Percentiles rank a stretch among this genome's conserved stretches.
Evolutionary conservation across 2,113 vertebrate species (phyloP).

Genomic region (Chroicocephalus ridibundus): DNA sequence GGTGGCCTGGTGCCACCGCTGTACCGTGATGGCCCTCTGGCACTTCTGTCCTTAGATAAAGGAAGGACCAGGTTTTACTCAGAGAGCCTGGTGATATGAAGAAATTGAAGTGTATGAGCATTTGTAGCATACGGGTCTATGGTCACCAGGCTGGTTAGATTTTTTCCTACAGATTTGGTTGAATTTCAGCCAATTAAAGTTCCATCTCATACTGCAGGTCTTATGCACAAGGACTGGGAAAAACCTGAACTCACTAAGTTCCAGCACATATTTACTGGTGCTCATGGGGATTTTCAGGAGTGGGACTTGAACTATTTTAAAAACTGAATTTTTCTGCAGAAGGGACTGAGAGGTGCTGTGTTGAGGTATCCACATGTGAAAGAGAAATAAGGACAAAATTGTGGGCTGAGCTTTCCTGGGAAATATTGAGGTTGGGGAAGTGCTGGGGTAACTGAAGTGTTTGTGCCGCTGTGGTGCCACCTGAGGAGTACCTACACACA

Average conservation of each 20-base stretch:
- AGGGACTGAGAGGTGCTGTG: background rate
- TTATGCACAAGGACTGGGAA: background rate
- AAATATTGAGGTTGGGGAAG: background rate
- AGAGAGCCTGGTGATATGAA: background rate
- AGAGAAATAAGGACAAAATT: background rate
- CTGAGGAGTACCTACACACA: background rate
- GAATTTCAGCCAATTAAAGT: background rate
- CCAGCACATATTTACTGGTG: background rate
- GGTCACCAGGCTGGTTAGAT: background rate
- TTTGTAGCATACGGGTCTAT: background rate
- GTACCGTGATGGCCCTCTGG: fast-evolving
- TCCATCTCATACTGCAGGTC: background rate
- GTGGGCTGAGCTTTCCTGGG: background rate
- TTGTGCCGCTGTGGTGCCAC: fast-evolving
- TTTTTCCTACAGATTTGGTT: background rate
- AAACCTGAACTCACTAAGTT: background rate
- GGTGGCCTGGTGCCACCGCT: background rate
- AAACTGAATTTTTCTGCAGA: background rate
- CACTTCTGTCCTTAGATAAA: background rate
- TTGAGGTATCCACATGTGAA: background rate
- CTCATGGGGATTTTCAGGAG: background rate
- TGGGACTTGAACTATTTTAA: background rate
- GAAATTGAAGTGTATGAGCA: background rate
- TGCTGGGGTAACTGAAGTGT: background rate
- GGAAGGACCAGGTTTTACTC: background rate